Percentiles rank a stretch among this genome's conserved stretches.
Evolutionary conservation across 2,888 invertebrate species (phyloP).

Genomic region (Cheilosia urbana): DNA sequence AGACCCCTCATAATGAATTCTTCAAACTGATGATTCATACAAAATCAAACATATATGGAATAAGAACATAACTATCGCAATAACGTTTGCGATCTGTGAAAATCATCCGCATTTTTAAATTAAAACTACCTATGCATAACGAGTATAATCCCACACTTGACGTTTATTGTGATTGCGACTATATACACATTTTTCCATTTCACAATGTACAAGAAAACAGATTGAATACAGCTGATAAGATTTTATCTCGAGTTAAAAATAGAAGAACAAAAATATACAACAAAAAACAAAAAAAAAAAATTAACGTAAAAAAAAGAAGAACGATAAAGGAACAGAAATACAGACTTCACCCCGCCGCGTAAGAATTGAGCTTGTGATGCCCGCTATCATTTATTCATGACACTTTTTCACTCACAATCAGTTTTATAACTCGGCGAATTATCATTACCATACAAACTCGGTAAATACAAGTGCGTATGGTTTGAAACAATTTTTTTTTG

Average conservation of each 20-base stretch:
- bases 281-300: background rate
- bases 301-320: conserved; percentile 13
- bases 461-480: conserved; percentile 58
- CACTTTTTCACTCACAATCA: conserved; percentile 53
- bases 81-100: too few relatives aligned
- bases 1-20: too few relatives aligned
- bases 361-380: conserved; percentile 42
- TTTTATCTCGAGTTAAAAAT: conserved; percentile 64
- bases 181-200: conserved; percentile 30
- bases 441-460: conserved; percentile 58
- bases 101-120: too few relatives aligned
- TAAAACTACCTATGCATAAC: too few relatives aligned
- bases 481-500: conserved; percentile 27
- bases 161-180: background rate
- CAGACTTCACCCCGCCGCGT: conserved; percentile 28
- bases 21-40: too few relatives aligned
- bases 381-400: conserved; percentile 44
- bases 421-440: conserved; percentile 55
- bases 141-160: background rate
- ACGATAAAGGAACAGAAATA: conserved; percentile 33
- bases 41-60: too few relatives aligned
- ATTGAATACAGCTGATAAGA: conserved; percentile 69
- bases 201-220: conserved; percentile 43
- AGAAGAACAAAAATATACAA: conserved; percentile 24
- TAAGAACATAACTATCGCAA: too few relatives aligned